phyloP scores from a whole-genome alignment of 2,113 vertebrate species.

The Cheilinus undulatus region DNA sequence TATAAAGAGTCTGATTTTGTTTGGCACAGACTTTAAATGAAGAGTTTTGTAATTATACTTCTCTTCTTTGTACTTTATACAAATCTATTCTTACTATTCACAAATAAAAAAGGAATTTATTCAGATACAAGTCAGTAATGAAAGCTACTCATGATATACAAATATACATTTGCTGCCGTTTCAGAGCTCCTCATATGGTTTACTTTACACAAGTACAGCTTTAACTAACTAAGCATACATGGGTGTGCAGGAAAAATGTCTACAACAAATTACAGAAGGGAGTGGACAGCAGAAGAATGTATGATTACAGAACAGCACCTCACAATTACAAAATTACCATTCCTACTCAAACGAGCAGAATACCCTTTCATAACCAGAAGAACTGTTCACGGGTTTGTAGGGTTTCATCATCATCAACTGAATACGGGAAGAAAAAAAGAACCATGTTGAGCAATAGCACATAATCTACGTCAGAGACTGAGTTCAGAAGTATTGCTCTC shows the following conservation, averaged over 20 bases:
- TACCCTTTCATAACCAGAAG: background rate
- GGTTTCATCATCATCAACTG: conserved; percentile 21
- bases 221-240: conserved; percentile 20
- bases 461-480: conserved; percentile 25
- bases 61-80: too few species aligned
- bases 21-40: too few species aligned
- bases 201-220: conserved; percentile 14
- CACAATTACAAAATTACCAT: conserved; percentile 15
- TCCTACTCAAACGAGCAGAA: background rate
- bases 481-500: conserved; percentile 5
- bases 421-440: conserved; percentile 24
- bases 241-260: background rate
- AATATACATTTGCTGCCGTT: conserved; percentile 1
- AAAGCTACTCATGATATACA: conserved; percentile 23
- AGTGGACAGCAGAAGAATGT: background rate
- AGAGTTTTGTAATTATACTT: too few species aligned
- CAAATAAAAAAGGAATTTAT: background rate
- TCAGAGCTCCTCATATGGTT: background rate
- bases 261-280: conserved; percentile 25
- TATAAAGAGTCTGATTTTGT: too few species aligned
- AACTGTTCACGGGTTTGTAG: background rate
- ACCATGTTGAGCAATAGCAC: conserved; percentile 44
- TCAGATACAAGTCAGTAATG: too few species aligned
- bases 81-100: too few species aligned
- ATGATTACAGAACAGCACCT: conserved; percentile 22